These are phyloP conservation scores for Hipparchia semele DNA, from an alignment of 2,888 invertebrate species.

Conservation along the genomic window DNA sequence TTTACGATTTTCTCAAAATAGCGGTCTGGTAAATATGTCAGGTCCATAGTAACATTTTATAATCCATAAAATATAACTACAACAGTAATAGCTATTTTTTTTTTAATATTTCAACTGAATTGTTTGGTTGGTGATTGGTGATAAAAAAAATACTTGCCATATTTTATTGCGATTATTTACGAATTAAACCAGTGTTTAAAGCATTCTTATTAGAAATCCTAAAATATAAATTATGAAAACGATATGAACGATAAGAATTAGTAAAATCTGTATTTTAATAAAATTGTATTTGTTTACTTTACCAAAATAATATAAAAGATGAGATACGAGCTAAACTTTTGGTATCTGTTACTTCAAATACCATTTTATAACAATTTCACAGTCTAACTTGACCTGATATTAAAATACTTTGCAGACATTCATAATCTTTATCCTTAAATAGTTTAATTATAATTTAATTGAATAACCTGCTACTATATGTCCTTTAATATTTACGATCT, in stretches of 20 bases:
- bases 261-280: background rate
- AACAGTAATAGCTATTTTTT: background rate
- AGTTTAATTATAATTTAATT: too few species aligned
- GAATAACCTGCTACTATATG: too few species aligned
- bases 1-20: too few species aligned
- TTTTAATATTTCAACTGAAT: slow-evolving; percentile 4
- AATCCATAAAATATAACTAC: background rate
- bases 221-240: background rate
- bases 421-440: too few species aligned
- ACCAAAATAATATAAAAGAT: too few species aligned
- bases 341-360: background rate
- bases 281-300: background rate
- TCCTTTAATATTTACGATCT: too few species aligned
- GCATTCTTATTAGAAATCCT: slow-evolving; percentile 24
- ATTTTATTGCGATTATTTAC: background rate
- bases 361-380: background rate
- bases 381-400: too few species aligned
- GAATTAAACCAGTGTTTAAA: slow-evolving; percentile 34
- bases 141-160: slow-evolving; percentile 37
- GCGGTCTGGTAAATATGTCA: too few species aligned
- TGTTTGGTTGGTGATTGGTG: too few species aligned
- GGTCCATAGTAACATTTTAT: too few species aligned
- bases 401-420: too few species aligned
- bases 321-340: background rate
- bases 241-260: too few species aligned